A percentile compares a stretch with the other conserved stretches of the same genome.
These are phyloP conservation scores for Drosophila testacea DNA, from an alignment of 2,888 invertebrate genomes.

Conservation along the genomic window DNA sequence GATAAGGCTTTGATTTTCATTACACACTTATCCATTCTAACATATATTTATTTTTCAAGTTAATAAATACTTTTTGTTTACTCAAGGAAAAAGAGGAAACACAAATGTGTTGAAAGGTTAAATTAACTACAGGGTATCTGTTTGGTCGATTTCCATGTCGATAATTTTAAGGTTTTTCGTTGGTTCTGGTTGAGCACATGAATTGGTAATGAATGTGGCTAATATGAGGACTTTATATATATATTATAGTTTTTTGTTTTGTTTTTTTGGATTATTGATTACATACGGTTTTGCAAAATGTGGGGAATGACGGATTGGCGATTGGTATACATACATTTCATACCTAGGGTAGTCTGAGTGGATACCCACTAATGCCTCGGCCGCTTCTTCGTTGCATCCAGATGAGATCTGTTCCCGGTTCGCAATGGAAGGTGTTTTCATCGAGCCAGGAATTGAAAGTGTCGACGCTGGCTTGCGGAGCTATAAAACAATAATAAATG, in stretches of 20 bases:
- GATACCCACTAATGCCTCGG: slow-evolving; percentile 94
- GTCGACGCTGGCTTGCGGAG: slow-evolving; percentile 99
- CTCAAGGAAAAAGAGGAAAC: too few species aligned
- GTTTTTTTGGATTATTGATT: slow-evolving; percentile 37
- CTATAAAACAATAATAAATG: slow-evolving; percentile 85
- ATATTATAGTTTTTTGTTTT: slow-evolving; percentile 1
- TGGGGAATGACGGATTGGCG: slow-evolving; percentile 42
- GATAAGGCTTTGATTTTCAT: neutral
- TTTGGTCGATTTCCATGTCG: neutral
- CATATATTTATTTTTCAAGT: too few species aligned
- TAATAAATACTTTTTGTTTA: too few species aligned
- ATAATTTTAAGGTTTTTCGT: neutral
- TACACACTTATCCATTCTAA: too few species aligned
- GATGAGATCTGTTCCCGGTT: slow-evolving; percentile 87
- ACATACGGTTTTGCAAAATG: slow-evolving; percentile 36
- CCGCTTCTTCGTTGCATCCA: slow-evolving; percentile 91
- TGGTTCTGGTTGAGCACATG: slow-evolving; percentile 25
- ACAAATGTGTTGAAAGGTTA: too few species aligned
- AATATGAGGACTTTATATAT: slow-evolving; percentile 19
- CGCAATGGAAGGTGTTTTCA: slow-evolving; percentile 89
- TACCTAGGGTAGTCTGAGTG: slow-evolving; percentile 94
- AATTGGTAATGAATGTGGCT: slow-evolving; percentile 52
- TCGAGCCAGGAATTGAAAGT: slow-evolving; percentile 97
- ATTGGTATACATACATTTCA: slow-evolving; percentile 83
- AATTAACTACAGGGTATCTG: slow-evolving; percentile 6